phyloP scores from a whole-genome alignment of 2,797 vertebrate genomes.

The Astyanax mexicanus region DNA sequence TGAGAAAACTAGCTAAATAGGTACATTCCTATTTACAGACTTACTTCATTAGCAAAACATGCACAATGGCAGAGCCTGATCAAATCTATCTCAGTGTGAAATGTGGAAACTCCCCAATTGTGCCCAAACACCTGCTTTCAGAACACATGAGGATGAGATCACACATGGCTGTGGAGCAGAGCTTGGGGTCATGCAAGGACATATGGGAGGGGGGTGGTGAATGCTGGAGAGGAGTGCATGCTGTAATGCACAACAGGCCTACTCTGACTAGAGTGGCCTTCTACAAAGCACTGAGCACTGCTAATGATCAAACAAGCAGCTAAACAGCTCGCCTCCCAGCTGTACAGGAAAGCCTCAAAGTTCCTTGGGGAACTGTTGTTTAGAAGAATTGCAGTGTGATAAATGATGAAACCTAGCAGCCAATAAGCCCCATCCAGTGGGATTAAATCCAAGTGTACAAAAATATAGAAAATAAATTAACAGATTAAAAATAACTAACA shows the following conservation, averaged over 20 bases:
- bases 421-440: not conserved
- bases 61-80: conserved; percentile 6
- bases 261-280: not conserved
- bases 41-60: not conserved
- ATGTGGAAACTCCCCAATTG: conserved; percentile 29
- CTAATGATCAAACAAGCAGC: not conserved
- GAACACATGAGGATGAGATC: conserved; percentile 35
- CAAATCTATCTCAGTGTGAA: conserved; percentile 6
- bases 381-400: not conserved
- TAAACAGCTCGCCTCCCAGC: not conserved
- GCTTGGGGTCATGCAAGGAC: conserved; percentile 36
- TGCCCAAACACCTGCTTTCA: conserved; percentile 28
- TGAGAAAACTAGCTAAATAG: not conserved
- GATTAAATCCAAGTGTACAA: not conserved
- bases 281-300: not conserved
- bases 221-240: conserved; percentile 34
- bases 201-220: not conserved
- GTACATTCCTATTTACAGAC: not conserved
- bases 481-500: not conserved
- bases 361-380: conserved; percentile 6
- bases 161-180: conserved; percentile 2
- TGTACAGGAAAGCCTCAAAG: conserved; percentile 9
- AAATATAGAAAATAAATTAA: not conserved
- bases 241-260: conserved; percentile 33
- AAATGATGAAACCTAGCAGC: not conserved